Conservation (phyloP, 2,113 vertebrate species). For the Neogobius melanostomus region DNA sequence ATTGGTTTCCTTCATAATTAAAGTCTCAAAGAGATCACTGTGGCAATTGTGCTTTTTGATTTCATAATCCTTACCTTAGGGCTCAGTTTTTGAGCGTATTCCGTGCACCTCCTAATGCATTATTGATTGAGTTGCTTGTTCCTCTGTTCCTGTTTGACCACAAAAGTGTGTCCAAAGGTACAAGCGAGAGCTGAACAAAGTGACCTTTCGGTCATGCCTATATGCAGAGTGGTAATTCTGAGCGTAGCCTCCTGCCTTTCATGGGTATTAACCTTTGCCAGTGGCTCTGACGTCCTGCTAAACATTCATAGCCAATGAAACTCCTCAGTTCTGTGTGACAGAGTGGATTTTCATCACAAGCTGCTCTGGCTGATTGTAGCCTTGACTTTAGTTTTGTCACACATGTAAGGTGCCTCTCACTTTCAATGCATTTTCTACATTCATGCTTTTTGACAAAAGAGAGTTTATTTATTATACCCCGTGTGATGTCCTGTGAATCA, state of each 20-base stretch:
- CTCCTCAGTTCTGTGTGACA: slow-evolving; percentile 36
- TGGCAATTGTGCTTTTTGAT: neutral
- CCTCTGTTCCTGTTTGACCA: neutral
- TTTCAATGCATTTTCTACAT: slow-evolving; percentile 16
- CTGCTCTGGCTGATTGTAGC: slow-evolving; percentile 25
- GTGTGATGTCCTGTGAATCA: slow-evolving; percentile 29
- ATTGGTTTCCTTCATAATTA: slow-evolving; percentile 1
- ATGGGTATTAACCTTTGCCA: slow-evolving; percentile 41
- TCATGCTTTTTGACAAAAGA: slow-evolving; percentile 27
- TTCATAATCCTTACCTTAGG: neutral
- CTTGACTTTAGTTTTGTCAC: slow-evolving; percentile 3
- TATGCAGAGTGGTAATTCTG: slow-evolving; percentile 15
- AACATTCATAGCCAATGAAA: slow-evolving; percentile 66
- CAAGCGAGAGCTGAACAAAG: slow-evolving; percentile 19
- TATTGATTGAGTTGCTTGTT: slow-evolving; percentile 17
- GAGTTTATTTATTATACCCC: slow-evolving; percentile 1
- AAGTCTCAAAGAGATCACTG: neutral
- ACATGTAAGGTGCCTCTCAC: neutral
- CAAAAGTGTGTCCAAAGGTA: slow-evolving; percentile 10
- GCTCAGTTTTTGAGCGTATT: neutral
- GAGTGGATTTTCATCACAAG: slow-evolving; percentile 59
- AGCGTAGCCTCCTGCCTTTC: slow-evolving; percentile 13
- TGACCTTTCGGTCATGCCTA: slow-evolving; percentile 14
- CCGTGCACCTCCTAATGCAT: slow-evolving; percentile 1
- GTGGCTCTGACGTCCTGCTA: slow-evolving; percentile 31